A percentile compares a stretch with the other conserved stretches of the same genome.
phyloP scores from a whole-genome alignment of 1,140 invertebrate genomes.

The Rhagoletis zephyria region DNA sequence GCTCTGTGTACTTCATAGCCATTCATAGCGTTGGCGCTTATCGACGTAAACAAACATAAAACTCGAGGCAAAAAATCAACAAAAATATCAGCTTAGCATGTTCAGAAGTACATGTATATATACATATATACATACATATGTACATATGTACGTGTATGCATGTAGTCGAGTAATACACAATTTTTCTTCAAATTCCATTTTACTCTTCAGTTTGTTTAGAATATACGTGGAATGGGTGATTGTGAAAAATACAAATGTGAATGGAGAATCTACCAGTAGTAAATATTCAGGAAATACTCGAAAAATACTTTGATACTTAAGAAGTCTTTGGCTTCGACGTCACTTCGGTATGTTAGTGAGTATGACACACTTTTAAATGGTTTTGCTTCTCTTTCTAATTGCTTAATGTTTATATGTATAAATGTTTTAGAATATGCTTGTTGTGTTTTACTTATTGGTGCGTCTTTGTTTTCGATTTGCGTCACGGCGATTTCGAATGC shows the following conservation, averaged over 20 bases:
- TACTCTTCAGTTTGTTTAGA: slow-evolving; percentile 36
- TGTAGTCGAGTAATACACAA: neutral
- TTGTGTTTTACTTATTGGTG: neutral
- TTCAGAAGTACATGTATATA: neutral
- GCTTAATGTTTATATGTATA: slow-evolving; percentile 17
- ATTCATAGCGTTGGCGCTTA: slow-evolving; percentile 33
- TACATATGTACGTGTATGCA: neutral
- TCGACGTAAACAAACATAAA: slow-evolving; percentile 37
- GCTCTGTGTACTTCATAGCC: neutral
- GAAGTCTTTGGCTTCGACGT: slow-evolving; percentile 5
- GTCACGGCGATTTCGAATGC: neutral
- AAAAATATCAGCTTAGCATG: neutral
- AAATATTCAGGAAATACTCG: neutral
- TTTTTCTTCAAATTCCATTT: neutral
- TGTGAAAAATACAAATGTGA: slow-evolving; percentile 36
- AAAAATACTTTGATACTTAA: slow-evolving; percentile 12
- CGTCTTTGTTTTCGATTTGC: neutral
- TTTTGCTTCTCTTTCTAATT: neutral
- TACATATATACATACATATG: neutral
- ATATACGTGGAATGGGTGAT: slow-evolving; percentile 27
- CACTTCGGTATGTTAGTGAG: neutral
- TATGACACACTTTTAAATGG: slow-evolving; percentile 21
- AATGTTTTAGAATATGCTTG: neutral
- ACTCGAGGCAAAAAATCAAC: neutral
- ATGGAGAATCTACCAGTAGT: neutral